phyloP scores from a whole-genome alignment of 2,888 invertebrate genomes.

The Drosophila conformis region DNA sequence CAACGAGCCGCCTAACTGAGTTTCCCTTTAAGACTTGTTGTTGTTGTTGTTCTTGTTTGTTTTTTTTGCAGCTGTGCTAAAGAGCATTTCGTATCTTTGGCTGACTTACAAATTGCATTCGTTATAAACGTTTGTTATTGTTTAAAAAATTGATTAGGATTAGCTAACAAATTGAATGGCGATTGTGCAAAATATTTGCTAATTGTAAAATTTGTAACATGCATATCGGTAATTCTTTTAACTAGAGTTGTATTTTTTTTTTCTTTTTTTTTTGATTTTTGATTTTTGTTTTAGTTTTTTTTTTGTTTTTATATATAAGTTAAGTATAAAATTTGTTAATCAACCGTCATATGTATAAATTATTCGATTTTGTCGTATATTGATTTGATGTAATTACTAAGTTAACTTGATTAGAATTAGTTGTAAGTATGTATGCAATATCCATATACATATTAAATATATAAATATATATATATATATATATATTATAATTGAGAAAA shows the following conservation, averaged over 20 bases:
- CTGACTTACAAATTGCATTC: conserved; percentile 49
- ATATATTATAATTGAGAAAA: conserved; percentile 49
- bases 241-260: conserved; percentile 33
- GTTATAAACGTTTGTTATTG: conserved; percentile 42
- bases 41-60: conserved; percentile 2
- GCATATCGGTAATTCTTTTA: conserved; percentile 58
- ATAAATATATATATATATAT: conserved; percentile 22
- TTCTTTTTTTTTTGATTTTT: conserved; percentile 10
- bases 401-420: conserved; percentile 61
- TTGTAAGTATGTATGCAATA: conserved; percentile 50
- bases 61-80: conserved; percentile 30
- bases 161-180: conserved; percentile 62
- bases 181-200: conserved; percentile 60
- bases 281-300: conserved; percentile 3
- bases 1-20: conserved; percentile 56
- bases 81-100: conserved; percentile 46
- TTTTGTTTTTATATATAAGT: conserved; percentile 30
- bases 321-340: conserved; percentile 57
- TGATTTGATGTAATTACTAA: conserved; percentile 45
- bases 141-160: conserved; percentile 49
- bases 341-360: conserved; percentile 52
- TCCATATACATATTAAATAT: conserved; percentile 35
- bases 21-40: conserved; percentile 24
- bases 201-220: conserved; percentile 58
- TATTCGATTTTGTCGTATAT: conserved; percentile 46